These are phyloP conservation scores for Bos javanicus DNA, from an alignment of 2,113 vertebrate species.

Conservation along the genomic window DNA sequence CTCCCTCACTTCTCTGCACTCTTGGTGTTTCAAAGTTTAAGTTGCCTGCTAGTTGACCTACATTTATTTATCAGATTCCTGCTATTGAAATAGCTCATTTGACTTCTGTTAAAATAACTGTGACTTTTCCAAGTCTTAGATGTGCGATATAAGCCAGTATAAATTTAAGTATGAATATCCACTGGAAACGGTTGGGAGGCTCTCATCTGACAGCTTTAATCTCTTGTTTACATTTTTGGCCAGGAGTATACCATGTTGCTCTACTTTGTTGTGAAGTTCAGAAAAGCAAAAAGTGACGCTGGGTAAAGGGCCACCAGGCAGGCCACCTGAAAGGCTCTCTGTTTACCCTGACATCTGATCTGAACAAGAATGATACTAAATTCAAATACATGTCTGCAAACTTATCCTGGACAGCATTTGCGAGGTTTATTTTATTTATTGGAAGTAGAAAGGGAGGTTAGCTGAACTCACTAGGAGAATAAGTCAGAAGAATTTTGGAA, in stretches of 20 bases:
- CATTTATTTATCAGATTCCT: background rate
- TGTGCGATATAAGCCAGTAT: background rate
- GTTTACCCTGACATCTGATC: background rate
- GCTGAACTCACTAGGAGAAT: constrained; percentile 9
- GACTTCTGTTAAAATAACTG: background rate
- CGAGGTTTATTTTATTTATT: constrained; percentile 26
- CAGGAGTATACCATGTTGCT: constrained; percentile 23
- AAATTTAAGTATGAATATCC: background rate
- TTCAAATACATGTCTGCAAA: background rate
- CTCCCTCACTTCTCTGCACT: background rate
- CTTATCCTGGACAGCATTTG: constrained; percentile 16
- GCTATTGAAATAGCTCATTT: constrained; percentile 5
- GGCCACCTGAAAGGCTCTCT: constrained; percentile 7
- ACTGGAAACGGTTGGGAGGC: background rate
- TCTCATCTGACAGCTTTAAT: constrained; percentile 43
- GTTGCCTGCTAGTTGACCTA: background rate
- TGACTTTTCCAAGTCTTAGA: constrained; percentile 5
- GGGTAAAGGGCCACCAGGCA: background rate
- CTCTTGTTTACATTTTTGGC: constrained; percentile 17
- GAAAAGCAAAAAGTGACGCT: constrained; percentile 45
- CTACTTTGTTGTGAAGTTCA: background rate
- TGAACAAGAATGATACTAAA: constrained; percentile 32
- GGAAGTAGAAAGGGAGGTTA: background rate
- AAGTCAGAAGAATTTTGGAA: constrained; percentile 20
- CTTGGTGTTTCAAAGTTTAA: background rate